Evolutionary conservation across 1,140 invertebrate species (phyloP), one percentile per base, ranked within the genome.

Genomic region (Monochamus saltuarius): DNA sequence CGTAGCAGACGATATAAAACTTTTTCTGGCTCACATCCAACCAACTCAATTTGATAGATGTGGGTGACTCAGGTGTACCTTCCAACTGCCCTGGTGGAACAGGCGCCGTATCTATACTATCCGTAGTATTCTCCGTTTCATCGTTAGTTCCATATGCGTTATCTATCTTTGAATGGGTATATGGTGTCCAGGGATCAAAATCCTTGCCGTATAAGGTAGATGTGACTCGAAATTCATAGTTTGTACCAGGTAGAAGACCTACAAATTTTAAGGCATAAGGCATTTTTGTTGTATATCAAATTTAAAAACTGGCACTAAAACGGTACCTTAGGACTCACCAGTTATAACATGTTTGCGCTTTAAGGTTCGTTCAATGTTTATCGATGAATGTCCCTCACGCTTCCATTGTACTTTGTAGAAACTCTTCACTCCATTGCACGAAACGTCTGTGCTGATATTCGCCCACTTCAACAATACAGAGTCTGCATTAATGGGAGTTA

Each of bases 391-490:
- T 74, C 49, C 56, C 57, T 81, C 77, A 19, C 59, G 64, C 16
- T 79, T 80, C 82, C 83, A 88, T 65, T 86, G 82, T 36, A 89
- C 77, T 74, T 84, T 83, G 73, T 88, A 88, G 36, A 38, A 42
- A 53, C 80, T 73, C 36, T 78, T 78, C 17, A 86, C 79, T 13
- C 79, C 73, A 37, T 86, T 86, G 65, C 82, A 81, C n/a, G 84
- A 78, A 63, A 82, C 74, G 22, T 81, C 78, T 45, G 75, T 78
- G 37, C 77, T 78, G 11, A 88, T 66, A 45, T 81, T 77, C 42
- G 78, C 77, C 87, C 87, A 89, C 17, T 80, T 77, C 22, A 88
- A 78, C 49, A 78, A 76, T 46, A 86, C 72, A 53, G 82, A 82
- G 61, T 79, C 84, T 63, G 80, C 75, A 65, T 77, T 81, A 7